A percentile compares a stretch with the other conserved stretches of the same genome.
Conservation (phyloP, 2,888 invertebrate genomes). For the Scaptomyza reducta region DNA sequence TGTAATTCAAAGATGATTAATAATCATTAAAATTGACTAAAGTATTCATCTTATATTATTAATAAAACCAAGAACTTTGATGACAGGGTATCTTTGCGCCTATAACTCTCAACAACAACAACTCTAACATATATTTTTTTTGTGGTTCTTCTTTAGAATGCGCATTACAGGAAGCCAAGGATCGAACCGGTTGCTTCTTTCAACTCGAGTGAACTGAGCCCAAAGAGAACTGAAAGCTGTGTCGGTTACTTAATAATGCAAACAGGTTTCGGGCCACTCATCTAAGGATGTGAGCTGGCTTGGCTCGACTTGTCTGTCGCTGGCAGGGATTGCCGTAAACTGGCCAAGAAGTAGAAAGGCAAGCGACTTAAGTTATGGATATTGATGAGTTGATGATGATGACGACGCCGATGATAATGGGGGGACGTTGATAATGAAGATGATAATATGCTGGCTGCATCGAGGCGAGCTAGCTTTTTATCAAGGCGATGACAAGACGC, state of each 20-base stretch:
- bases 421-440: constrained; percentile 16
- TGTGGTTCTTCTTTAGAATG: constrained; percentile 59
- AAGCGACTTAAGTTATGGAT: constrained; percentile 63
- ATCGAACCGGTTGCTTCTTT: constrained; percentile 60
- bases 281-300: constrained; percentile 42
- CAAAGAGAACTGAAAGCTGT: constrained; percentile 19
- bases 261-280: constrained; percentile 61
- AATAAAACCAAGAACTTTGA: too few relatives aligned
- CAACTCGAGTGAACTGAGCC: constrained; percentile 27
- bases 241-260: constrained; percentile 76
- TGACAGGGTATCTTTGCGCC: background rate
- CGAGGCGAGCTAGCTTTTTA: constrained; percentile 37
- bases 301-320: background rate
- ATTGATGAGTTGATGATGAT: constrained; percentile 39
- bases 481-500: constrained; percentile 66
- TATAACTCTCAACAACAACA: background rate
- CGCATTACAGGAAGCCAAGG: constrained; percentile 68
- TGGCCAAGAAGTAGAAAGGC: constrained; percentile 45
- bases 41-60: too few relatives aligned
- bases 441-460: constrained; percentile 36
- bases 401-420: background rate
- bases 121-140: background rate
- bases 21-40: too few relatives aligned
- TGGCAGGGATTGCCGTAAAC: background rate
- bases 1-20: too few relatives aligned